Conservation (phyloP, 2,888 invertebrate species). For the Phrixothrix hirtus region DNA sequence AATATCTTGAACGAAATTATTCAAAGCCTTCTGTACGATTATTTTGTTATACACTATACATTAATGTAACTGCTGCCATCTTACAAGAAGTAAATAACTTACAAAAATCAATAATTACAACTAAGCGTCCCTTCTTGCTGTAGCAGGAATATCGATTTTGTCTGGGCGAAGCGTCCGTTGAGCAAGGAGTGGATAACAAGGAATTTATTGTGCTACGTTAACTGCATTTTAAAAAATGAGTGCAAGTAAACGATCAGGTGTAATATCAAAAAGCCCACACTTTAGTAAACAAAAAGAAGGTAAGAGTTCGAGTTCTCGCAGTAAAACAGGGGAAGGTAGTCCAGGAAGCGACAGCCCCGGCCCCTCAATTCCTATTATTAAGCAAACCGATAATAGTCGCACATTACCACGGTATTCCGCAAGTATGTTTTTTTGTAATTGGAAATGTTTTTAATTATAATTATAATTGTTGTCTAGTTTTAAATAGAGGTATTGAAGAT, state of each 20-base stretch:
- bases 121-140: background rate
- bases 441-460: background rate
- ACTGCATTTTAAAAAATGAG: too few species aligned
- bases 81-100: too few species aligned
- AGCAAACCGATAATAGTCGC: slow-evolving; percentile 69
- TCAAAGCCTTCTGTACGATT: too few species aligned
- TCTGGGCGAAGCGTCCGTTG: background rate
- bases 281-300: slow-evolving; percentile 58
- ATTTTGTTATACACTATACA: too few species aligned
- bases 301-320: slow-evolving; percentile 60
- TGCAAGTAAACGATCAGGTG: background rate
- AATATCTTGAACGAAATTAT: too few species aligned
- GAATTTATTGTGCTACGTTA: too few species aligned
- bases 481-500: slow-evolving; percentile 72
- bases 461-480: slow-evolving; percentile 50
- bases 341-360: slow-evolving; percentile 55
- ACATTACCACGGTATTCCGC: slow-evolving; percentile 69
- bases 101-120: background rate
- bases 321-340: slow-evolving; percentile 58
- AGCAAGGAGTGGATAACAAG: too few species aligned
- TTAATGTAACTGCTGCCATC: too few species aligned
- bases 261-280: slow-evolving; percentile 50
- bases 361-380: slow-evolving; percentile 66
- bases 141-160: background rate
- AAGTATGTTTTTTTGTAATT: slow-evolving; percentile 41